Evolutionary conservation across 2,113 vertebrate species (phyloP).

Genomic region (Azemiops feae): DNA sequence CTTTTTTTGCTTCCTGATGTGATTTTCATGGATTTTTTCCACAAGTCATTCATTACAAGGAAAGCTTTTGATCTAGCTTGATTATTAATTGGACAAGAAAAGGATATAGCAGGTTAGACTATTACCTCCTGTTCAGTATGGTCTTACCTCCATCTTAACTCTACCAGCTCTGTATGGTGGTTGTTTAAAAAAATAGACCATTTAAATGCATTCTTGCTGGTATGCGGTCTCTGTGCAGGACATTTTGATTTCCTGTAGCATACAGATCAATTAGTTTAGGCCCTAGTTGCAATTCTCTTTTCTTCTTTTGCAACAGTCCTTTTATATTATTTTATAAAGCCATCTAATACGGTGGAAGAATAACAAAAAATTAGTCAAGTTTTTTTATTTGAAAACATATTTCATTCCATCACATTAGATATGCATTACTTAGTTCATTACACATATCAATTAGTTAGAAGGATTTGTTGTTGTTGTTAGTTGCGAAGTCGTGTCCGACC

Average conservation of each 20-base stretch:
- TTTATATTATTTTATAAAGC: neutral
- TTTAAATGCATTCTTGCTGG: neutral
- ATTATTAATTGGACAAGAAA: neutral
- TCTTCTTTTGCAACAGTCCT: neutral
- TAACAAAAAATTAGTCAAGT: neutral
- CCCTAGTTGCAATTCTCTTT: neutral
- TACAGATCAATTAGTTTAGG: neutral
- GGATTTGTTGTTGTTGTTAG: too few species aligned
- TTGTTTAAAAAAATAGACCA: neutral
- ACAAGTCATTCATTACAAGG: neutral
- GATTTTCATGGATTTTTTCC: neutral
- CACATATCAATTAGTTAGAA: neutral
- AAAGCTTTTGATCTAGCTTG: neutral
- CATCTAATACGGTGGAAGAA: neutral
- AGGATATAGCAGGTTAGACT: too few species aligned
- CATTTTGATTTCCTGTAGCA: neutral
- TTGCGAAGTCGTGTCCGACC: too few species aligned
- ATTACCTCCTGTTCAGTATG: neutral
- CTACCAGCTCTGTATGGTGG: neutral
- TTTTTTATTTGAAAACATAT: neutral
- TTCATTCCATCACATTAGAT: too few species aligned
- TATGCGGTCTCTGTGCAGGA: neutral
- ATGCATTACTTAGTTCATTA: neutral
- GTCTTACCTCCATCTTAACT: neutral
- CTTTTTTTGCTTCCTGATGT: too few species aligned